Conservation (phyloP, 2,888 invertebrate species). For the Lycocerus yunnanus region DNA sequence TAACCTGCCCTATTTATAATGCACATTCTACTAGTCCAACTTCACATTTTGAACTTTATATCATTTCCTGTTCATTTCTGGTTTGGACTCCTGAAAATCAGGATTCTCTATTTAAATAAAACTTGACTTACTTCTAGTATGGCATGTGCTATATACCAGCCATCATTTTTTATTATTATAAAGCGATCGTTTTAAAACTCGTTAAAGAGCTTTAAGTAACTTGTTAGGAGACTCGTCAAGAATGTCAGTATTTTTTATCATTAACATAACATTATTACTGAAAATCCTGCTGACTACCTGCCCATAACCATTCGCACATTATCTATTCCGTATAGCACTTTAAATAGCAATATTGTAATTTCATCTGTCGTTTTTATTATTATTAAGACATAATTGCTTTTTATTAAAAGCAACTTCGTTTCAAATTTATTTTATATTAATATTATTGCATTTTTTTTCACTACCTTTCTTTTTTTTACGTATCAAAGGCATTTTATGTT, state of each 20-base stretch:
- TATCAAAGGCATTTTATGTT: not conserved
- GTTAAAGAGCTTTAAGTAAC: constrained; percentile 28
- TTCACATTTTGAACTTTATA: constrained; percentile 9
- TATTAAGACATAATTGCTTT: not conserved
- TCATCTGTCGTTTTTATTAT: not conserved
- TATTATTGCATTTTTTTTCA: not conserved
- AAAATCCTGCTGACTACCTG: not conserved
- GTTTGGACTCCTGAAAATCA: constrained; percentile 29
- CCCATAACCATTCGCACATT: not conserved
- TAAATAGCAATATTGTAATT: not conserved
- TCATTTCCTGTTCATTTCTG: constrained; percentile 30
- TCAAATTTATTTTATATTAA: not conserved
- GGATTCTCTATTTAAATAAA: constrained; percentile 19
- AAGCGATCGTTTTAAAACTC: constrained; percentile 11
- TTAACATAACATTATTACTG: constrained; percentile 2
- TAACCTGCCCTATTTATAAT: constrained; percentile 27
- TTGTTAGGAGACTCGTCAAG: constrained; percentile 13
- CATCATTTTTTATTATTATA: not conserved
- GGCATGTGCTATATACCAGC: constrained; percentile 17
- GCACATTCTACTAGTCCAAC: constrained; percentile 17
- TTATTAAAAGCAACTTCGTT: not conserved
- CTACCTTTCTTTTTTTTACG: not conserved
- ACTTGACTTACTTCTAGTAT: constrained; percentile 16
- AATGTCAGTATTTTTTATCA: not conserved
- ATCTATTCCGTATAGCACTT: not conserved